These are phyloP conservation scores for Scolopax bukidnonensis DNA, from an alignment of 2,797 vertebrate species.

Conservation along the genomic window DNA sequence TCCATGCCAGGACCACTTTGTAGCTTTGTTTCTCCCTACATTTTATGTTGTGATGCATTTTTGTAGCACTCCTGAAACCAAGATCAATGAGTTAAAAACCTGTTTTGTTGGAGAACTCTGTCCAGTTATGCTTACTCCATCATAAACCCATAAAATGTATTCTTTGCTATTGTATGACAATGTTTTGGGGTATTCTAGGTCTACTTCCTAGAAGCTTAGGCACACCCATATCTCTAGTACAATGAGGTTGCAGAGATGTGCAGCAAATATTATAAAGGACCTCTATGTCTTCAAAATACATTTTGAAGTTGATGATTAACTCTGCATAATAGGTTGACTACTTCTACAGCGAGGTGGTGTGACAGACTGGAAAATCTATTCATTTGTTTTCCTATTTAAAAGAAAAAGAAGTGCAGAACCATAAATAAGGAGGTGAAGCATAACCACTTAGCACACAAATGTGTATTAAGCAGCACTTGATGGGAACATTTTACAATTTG, in stretches of 20 bases:
- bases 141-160: background rate
- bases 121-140: background rate
- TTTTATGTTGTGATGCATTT: background rate
- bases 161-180: background rate
- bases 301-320: background rate
- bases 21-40: background rate
- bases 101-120: background rate
- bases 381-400: constrained; percentile 19
- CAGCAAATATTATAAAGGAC: background rate
- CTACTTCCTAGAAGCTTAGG: background rate
- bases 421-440: constrained; percentile 4
- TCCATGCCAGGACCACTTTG: background rate
- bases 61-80: background rate
- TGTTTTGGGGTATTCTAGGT: background rate
- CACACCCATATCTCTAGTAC: background rate
- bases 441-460: background rate
- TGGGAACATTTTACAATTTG: background rate
- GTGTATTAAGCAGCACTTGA: background rate
- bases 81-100: background rate
- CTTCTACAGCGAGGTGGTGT: background rate
- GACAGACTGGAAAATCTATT: constrained; percentile 23
- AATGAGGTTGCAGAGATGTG: background rate
- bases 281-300: background rate
- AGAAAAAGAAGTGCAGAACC: constrained; percentile 24
- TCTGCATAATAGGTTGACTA: background rate